A percentile compares a stretch with the other conserved stretches of the same genome.
Conservation (phyloP, 2,888 invertebrate genomes). For the Oasisia sp. region DNA sequence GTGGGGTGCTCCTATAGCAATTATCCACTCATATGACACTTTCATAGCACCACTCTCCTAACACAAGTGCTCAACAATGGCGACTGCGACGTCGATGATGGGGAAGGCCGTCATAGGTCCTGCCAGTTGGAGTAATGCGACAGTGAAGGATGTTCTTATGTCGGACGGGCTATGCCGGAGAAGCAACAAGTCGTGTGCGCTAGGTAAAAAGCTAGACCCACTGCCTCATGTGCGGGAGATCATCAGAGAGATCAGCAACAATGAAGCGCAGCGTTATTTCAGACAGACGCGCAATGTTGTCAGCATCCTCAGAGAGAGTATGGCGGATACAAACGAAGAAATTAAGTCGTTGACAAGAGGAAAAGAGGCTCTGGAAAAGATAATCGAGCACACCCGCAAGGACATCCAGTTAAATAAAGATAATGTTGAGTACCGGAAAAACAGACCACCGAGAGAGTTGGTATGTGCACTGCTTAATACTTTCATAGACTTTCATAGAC, state of each 20-base stretch:
- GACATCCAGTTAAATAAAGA: slow-evolving; percentile 63
- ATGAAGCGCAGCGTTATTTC: slow-evolving; percentile 62
- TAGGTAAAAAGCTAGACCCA: slow-evolving; percentile 60
- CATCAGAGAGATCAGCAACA: slow-evolving; percentile 61
- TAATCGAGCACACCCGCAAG: slow-evolving; percentile 63
- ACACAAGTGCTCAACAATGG: not conserved
- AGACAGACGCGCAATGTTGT: slow-evolving; percentile 61
- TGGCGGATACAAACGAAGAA: slow-evolving; percentile 64
- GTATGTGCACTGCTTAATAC: slow-evolving; percentile 33
- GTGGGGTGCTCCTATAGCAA: slow-evolving; percentile 5
- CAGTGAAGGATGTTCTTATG: slow-evolving; percentile 60
- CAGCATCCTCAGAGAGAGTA: slow-evolving; percentile 60
- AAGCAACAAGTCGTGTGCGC: slow-evolving; percentile 58
- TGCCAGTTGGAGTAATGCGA: slow-evolving; percentile 61
- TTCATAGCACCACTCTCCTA: not conserved
- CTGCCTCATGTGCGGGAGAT: slow-evolving; percentile 63
- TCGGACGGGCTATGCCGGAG: slow-evolving; percentile 58
- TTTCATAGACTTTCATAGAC: not conserved
- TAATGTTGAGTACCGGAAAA: slow-evolving; percentile 54
- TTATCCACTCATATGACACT: not conserved
- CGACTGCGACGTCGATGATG: slow-evolving; percentile 23
- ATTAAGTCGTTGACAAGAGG: slow-evolving; percentile 62
- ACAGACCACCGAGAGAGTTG: slow-evolving; percentile 61
- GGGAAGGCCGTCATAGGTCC: slow-evolving; percentile 50
- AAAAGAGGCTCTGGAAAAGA: slow-evolving; percentile 61